Percentiles rank a stretch among this genome's conserved stretches.
Conservation (phyloP, 2,888 invertebrate species). For the Trisateles emortualis region DNA sequence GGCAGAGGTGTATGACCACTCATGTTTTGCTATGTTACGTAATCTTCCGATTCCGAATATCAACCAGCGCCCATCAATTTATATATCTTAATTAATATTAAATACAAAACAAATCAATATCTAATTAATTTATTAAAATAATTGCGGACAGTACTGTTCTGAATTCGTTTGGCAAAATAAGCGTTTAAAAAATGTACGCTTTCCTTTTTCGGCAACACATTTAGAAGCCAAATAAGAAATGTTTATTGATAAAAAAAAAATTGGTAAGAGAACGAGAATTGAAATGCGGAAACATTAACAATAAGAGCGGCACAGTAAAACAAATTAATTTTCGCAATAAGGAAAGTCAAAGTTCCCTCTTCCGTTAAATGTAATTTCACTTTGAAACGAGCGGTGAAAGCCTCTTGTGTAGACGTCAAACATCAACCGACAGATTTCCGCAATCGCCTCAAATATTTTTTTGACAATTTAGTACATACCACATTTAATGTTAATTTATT, state of each 20-base stretch:
- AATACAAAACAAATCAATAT: too few species aligned
- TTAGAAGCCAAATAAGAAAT: neutral
- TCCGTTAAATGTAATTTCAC: slow-evolving; percentile 38
- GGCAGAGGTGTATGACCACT: too few species aligned
- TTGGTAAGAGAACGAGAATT: slow-evolving; percentile 35
- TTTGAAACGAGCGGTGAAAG: slow-evolving; percentile 27
- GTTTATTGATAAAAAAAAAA: slow-evolving; percentile 1
- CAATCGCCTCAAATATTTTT: slow-evolving; percentile 26
- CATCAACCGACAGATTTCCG: slow-evolving; percentile 29
- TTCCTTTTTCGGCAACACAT: neutral
- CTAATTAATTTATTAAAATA: too few species aligned
- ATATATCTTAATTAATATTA: too few species aligned
- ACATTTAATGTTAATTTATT: slow-evolving; percentile 35
- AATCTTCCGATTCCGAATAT: too few species aligned
- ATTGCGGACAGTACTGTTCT: neutral
- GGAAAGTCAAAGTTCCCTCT: slow-evolving; percentile 31
- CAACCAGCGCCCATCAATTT: too few species aligned
- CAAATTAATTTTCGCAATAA: slow-evolving; percentile 43
- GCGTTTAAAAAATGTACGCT: neutral
- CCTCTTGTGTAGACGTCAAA: slow-evolving; percentile 37
- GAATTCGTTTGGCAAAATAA: neutral
- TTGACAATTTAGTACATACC: slow-evolving; percentile 22
- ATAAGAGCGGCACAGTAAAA: slow-evolving; percentile 35
- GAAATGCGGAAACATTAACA: slow-evolving; percentile 37
- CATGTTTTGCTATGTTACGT: too few species aligned